Conservation (phyloP, 2,797 vertebrate genomes). For the Ptychobarbus kaznakovi region DNA sequence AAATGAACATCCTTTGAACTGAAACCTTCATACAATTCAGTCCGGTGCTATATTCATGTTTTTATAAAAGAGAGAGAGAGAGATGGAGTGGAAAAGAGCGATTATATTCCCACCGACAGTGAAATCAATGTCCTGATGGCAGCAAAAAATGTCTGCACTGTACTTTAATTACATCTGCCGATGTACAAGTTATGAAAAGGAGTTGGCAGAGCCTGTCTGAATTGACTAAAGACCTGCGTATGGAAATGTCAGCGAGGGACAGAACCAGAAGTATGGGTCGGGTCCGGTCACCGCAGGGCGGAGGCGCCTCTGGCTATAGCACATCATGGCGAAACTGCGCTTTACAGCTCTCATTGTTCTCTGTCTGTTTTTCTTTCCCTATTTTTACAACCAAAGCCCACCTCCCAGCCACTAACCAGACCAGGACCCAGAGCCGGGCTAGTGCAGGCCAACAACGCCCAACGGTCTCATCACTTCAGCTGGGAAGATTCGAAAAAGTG, state of each 20-base stretch:
- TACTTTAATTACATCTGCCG: not conserved
- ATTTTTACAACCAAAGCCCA: conserved; percentile 50
- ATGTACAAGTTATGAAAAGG: not conserved
- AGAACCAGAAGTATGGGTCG: conserved; percentile 9
- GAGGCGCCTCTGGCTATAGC: not conserved
- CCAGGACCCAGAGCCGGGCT: not conserved
- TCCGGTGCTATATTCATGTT: not conserved
- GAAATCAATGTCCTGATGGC: not conserved
- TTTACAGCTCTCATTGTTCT: conserved; percentile 48
- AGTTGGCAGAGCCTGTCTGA: not conserved
- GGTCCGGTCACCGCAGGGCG: conserved; percentile 22
- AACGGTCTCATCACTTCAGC: conserved; percentile 30
- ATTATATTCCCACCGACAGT: not conserved
- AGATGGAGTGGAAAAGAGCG: not conserved
- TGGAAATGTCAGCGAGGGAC: not conserved
- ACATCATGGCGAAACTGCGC: conserved; percentile 16
- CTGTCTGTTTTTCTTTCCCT: conserved; percentile 49
- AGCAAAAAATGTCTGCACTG: not conserved
- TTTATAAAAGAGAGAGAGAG: not conserved
- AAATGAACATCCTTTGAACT: conserved; percentile 18
- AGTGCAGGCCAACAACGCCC: conserved; percentile 33
- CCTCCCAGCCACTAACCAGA: conserved; percentile 24
- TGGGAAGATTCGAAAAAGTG: not conserved
- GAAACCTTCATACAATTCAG: not conserved
- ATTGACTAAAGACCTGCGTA: not conserved